Evolutionary conservation across 1,140 invertebrate species (phyloP), one percentile per base, ranked within the genome.

Genomic region (Armadillidium nasatum): DNA sequence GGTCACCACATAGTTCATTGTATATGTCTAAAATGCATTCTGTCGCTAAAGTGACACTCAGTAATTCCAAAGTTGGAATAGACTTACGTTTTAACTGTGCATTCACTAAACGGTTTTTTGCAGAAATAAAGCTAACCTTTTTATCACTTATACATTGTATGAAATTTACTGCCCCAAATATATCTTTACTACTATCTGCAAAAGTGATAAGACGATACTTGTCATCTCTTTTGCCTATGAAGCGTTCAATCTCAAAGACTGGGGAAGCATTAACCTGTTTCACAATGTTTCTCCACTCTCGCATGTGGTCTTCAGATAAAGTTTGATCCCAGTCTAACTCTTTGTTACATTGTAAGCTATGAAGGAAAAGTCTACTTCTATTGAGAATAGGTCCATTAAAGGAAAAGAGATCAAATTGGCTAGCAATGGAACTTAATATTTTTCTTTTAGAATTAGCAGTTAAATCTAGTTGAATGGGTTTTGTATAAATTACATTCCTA

Each of bases 221-320:
- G 4, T 22, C 71, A 3, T 10, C 44, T 33, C 71, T 33, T 7
- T 10, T 9, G 9, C 71, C 71, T 23, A 73, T 9, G 15, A n/a
- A 44, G 21, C 71, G 33, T 10, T 44, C 44, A 3, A 73, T 73
- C 10, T 44, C 19, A 7, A 19, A 7, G 0, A 44, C 13, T 13
- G 23, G 23, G 4, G 43, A 73, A 4, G 22, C 33, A 44, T 73
- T 73, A 10, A 46, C 33, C 44, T 73, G 71, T 15, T 46, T 73
- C 0, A 54, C 44, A 46, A 73, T 73, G 19, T 23, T 73, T 6
- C 7, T 15, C 71, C 71, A 73, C 45, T 73, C 71, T 9, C n/a
- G 15, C 19, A 21, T 45, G 45, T 54, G 10, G 1, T 13, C 13
- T 10, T 7, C 10, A 0, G 71, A 7, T 21, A 73, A 54, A 19